Evolutionary conservation across 2,888 invertebrate genomes (phyloP).

Genomic region (Ophioninae sp.): DNA sequence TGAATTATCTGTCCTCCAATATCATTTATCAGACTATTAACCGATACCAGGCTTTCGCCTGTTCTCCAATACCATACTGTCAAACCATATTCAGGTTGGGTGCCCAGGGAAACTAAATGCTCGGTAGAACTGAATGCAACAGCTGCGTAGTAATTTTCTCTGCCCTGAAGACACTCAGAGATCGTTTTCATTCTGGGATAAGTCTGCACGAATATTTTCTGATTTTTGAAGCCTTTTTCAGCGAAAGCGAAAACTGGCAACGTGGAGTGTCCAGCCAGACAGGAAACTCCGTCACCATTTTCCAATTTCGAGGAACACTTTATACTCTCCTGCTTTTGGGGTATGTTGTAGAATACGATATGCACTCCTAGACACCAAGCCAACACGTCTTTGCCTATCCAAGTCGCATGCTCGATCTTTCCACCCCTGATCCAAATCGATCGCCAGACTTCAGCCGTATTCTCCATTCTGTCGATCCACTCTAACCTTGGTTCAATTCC

Average conservation of each 20-base stretch:
- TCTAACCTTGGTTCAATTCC: background rate
- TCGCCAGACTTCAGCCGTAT: conserved; percentile 65
- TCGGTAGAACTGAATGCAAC: conserved; percentile 72
- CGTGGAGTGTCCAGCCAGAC: conserved; percentile 72
- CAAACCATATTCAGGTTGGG: conserved; percentile 79
- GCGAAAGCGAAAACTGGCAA: conserved; percentile 82
- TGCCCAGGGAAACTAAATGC: conserved; percentile 71
- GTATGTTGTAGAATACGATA: conserved; percentile 73
- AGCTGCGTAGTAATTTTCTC: conserved; percentile 68
- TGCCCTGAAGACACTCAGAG: conserved; percentile 69
- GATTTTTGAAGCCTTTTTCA: conserved; percentile 84
- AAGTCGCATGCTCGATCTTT: conserved; percentile 70
- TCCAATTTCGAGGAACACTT: conserved; percentile 67
- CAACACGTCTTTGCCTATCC: conserved; percentile 74
- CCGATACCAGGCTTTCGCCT: conserved; percentile 81
- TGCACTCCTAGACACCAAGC: conserved; percentile 75
- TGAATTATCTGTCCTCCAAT: conserved; percentile 69
- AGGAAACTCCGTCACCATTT: conserved; percentile 71
- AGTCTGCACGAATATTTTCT: conserved; percentile 84
- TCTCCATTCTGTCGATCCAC: background rate
- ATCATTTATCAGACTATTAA: conserved; percentile 74
- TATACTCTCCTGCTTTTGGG: conserved; percentile 59
- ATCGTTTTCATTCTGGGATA: conserved; percentile 84
- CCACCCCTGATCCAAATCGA: conserved; percentile 75
- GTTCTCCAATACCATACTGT: conserved; percentile 88